Evolutionary conservation across 2,888 invertebrate genomes (phyloP).

Genomic region (Oeneis ivallda): DNA sequence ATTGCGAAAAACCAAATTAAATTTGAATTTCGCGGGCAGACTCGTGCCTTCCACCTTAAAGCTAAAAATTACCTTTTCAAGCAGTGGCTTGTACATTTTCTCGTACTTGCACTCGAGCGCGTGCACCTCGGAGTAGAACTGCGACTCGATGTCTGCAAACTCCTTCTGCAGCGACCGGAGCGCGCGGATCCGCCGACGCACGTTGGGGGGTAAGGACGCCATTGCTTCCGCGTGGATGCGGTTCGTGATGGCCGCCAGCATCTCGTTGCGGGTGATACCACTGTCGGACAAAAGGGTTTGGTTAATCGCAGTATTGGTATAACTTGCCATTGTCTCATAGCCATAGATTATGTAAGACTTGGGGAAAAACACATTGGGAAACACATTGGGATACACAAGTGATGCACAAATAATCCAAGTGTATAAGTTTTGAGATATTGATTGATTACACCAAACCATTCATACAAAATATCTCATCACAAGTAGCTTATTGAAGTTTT

Average conservation of each 20-base stretch:
- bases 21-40: too few relatives aligned
- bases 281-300: conserved; percentile 44
- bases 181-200: conserved; percentile 91
- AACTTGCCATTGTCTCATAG: too few relatives aligned
- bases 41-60: too few relatives aligned
- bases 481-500: too few relatives aligned
- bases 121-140: conserved; percentile 97
- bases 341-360: too few relatives aligned
- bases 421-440: too few relatives aligned
- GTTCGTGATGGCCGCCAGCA: conserved; percentile 82
- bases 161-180: conserved; percentile 93
- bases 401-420: too few relatives aligned
- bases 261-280: conserved; percentile 77
- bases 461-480: too few relatives aligned
- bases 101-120: conserved; percentile 95
- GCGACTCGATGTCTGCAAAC: conserved; percentile 92
- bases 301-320: neutral
- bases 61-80: conserved; percentile 84
- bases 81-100: conserved; percentile 87
- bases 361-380: too few relatives aligned
- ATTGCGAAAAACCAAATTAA: too few relatives aligned
- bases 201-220: conserved; percentile 85
- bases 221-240: conserved; percentile 82
- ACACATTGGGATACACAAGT: too few relatives aligned
- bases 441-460: too few relatives aligned